Evolutionary conservation across 1,140 invertebrate species (phyloP), one percentile per base, ranked within the genome.

Genomic region (Papilio glaucus): DNA sequence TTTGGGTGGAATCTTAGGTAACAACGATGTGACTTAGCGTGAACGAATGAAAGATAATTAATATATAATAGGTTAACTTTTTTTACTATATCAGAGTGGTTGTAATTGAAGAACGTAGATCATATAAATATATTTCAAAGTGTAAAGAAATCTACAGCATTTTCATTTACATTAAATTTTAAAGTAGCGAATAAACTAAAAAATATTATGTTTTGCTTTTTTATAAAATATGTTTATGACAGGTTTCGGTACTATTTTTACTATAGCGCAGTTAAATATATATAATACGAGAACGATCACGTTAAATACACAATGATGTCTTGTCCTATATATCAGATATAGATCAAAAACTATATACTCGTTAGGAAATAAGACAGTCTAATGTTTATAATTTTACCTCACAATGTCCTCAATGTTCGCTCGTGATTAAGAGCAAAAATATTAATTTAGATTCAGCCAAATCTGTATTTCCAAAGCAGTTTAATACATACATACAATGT

Each of bases 321-420:
- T 57, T 18, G 15, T 21, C 21, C 10, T 21, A 8, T 9, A 57
- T 33, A 0, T 33, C 13, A 33, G 15, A 9, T 12, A 29, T 57
- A 79, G 86, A 88, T 86, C 86, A 90, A 90, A 86, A 82, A 75
- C 76, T 84, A 78, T 88, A 90, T 90, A 90, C 88, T 90, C 88
- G 71, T 81, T 88, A 86, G 82, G 67, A 75, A 75, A 67, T 89
- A 89, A 89, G 85, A 29, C 65, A 70, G 37, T 33, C 15, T 63
- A 63, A 39, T 29, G 15, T 33, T 63, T 62, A 13, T 62, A 72
- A 15, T 15, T 63, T 63, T 33, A 26, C 57, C 24, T 26, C 61
- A 29, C 8, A 6, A 26, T 8, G 7, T 63, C 8, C 8, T 38
- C n/a, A 4, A 39, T 18, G 13, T 15, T 63, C 7, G 7, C 45